phyloP scores from a whole-genome alignment of 2,888 invertebrate genomes.

The Diogma glabrata region DNA sequence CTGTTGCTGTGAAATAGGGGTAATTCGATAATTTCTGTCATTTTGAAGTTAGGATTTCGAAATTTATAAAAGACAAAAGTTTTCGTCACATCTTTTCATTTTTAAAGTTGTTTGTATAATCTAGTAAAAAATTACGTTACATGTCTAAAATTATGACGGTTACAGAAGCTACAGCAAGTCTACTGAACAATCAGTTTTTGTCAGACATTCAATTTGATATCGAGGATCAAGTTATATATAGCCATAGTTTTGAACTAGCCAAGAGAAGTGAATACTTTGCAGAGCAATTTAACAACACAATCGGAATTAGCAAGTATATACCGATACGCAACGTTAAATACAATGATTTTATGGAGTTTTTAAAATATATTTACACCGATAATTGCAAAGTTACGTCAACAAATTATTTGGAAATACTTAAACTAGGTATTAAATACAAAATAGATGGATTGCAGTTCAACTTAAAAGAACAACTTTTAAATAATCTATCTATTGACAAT shows the following conservation, averaged over 20 bases:
- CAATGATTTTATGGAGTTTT: background rate
- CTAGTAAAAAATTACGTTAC: too few species aligned
- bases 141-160: too few species aligned
- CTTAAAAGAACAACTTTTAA: background rate
- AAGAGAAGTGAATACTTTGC: background rate
- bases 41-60: too few species aligned
- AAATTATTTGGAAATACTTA: background rate
- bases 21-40: too few species aligned
- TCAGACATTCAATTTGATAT: background rate
- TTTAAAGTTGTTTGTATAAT: too few species aligned
- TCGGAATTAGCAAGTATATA: background rate
- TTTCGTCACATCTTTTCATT: too few species aligned
- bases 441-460: background rate
- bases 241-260: background rate
- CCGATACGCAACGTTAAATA: background rate
- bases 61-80: too few species aligned
- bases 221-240: background rate
- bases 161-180: background rate
- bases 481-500: background rate
- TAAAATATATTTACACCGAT: constrained; percentile 5
- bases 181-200: background rate
- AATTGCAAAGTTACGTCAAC: background rate
- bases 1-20: too few species aligned
- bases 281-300: background rate
- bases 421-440: background rate